Conservation (phyloP, 2,113 vertebrate species). For the Percopsis transmontana region DNA sequence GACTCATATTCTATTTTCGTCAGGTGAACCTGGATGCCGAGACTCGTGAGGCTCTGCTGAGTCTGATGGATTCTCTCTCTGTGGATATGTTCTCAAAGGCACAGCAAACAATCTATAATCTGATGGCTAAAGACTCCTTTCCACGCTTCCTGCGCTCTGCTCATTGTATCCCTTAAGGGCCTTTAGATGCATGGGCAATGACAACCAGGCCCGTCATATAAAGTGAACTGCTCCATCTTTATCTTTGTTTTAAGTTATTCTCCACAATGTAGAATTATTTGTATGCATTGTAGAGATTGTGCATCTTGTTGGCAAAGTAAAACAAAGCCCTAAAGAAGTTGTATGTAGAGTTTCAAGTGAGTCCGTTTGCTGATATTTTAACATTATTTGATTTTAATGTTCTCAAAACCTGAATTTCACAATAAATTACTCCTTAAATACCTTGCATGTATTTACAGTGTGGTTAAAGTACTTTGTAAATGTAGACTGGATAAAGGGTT, state of each 20-base stretch:
- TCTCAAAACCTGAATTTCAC: background rate
- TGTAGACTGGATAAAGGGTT: background rate
- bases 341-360: too few relatives aligned
- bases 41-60: constrained; percentile 82
- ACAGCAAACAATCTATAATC: constrained; percentile 86
- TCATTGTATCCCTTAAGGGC: constrained; percentile 70
- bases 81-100: constrained; percentile 79
- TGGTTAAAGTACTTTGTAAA: background rate
- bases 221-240: constrained; percentile 26
- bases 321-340: background rate
- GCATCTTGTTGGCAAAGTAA: background rate
- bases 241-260: constrained; percentile 12
- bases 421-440: constrained; percentile 31
- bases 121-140: constrained; percentile 94
- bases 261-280: background rate
- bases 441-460: background rate
- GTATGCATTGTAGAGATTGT: background rate
- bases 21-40: constrained; percentile 94
- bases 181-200: constrained; percentile 25
- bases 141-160: constrained; percentile 87
- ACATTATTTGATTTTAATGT: background rate
- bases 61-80: constrained; percentile 77
- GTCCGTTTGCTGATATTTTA: too few relatives aligned
- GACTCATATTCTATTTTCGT: constrained; percentile 28
- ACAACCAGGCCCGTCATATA: constrained; percentile 3